phyloP scores from a whole-genome alignment of 2,797 vertebrate species.

The Acanthiza pusilla region DNA sequence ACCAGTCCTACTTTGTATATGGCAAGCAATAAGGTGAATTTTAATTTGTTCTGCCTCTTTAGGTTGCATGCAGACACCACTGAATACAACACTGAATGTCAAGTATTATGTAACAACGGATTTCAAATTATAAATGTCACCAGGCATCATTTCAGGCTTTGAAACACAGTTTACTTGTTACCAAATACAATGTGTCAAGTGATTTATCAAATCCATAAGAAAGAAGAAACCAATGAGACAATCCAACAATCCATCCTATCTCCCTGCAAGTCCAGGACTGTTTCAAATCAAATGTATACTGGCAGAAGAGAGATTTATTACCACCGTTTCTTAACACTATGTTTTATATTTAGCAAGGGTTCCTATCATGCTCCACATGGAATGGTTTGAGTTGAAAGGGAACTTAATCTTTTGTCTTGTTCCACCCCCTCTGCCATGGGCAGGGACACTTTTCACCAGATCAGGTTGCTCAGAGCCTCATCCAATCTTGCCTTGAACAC shows the following conservation, averaged over 20 bases:
- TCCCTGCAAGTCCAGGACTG: conserved; percentile 16
- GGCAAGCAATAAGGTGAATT: not conserved
- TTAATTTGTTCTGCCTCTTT: not conserved
- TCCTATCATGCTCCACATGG: not conserved
- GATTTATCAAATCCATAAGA: conserved; percentile 10
- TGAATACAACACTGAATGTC: not conserved
- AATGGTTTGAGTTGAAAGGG: not conserved
- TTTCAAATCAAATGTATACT: not conserved
- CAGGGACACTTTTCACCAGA: not conserved
- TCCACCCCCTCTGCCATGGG: too few relatives aligned
- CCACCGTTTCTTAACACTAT: not conserved
- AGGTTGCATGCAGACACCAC: not conserved
- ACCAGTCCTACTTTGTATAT: not conserved
- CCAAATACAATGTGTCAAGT: not conserved
- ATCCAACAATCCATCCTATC: not conserved
- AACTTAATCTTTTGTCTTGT: not conserved
- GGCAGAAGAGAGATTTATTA: conserved; percentile 22
- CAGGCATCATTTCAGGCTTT: not conserved
- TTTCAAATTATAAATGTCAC: not conserved
- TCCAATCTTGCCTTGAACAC: not conserved
- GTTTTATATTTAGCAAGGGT: not conserved
- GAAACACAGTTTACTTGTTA: not conserved
- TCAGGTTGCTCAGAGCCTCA: not conserved
- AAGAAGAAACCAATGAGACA: not conserved
- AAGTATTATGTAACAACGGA: not conserved